Evolutionary conservation across 2,113 vertebrate species (phyloP).

Genomic region (Hippocampus mohnikei): DNA sequence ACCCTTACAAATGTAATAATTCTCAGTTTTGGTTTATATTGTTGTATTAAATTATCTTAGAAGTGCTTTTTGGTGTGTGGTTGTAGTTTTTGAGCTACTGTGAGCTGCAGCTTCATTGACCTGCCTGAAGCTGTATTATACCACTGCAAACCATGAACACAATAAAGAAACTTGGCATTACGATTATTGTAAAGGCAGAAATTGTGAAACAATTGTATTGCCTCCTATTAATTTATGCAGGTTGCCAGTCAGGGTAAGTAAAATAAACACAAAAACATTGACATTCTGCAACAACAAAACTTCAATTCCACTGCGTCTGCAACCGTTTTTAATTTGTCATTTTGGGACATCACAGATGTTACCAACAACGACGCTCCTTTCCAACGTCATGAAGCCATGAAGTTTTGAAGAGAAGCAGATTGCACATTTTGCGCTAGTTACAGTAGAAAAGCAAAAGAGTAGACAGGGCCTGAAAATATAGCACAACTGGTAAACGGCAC

Average conservation of each 20-base stretch:
- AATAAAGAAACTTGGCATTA: neutral
- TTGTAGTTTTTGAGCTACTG: neutral
- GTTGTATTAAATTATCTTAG: neutral
- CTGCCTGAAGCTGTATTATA: neutral
- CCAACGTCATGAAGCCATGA: neutral
- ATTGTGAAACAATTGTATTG: neutral
- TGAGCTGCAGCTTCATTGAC: neutral
- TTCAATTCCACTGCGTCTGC: neutral
- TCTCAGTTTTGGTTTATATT: neutral
- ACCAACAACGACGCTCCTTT: slow-evolving; percentile 1
- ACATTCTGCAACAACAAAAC: neutral
- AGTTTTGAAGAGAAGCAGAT: slow-evolving; percentile 6
- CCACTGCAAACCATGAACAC: neutral
- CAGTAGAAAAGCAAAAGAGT: neutral
- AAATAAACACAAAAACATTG: neutral
- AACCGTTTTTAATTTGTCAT: slow-evolving; percentile 9
- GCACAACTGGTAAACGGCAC: neutral
- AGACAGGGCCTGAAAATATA: neutral
- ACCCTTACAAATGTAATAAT: neutral
- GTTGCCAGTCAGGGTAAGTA: neutral
- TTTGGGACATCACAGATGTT: slow-evolving; percentile 12
- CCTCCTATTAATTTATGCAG: neutral
- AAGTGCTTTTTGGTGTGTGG: neutral
- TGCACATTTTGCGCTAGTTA: neutral
- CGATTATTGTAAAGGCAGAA: neutral